Base-by-base conservation (phyloP, 2,888 invertebrate species). In the Caenorhabditis auriculariae region DNA sequence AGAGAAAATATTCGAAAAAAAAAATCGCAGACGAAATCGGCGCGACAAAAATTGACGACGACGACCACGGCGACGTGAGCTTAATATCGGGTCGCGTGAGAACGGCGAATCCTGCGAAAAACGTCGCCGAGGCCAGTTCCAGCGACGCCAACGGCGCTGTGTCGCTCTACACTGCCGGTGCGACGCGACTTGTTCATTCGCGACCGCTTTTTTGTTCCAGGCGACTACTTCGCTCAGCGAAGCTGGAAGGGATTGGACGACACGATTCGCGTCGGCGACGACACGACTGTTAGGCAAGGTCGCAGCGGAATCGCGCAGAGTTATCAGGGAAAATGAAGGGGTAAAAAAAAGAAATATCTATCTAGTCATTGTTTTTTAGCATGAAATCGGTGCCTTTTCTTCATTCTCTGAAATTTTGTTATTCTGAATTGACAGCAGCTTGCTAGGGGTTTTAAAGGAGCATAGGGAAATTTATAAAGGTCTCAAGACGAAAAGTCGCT, bases 201-300 rank as follows among this genome's bases (percentile, higher is more conserved):
- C 12, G 7, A 7, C 6, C 35, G 12, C 35, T 35, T 19, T 19
- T 41, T 44, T 7, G 15, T 19, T 75, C 47, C 72, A 83, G 87
- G 87, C 17, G 88, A 87, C 66, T 87, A 84, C 81, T 85, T 91
- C 21, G 83, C 86, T 39, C 84, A 86, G 5, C 85, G 91, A 74
- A 87, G 88, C 2, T 94, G 93, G 93, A 88, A 87, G 78, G 94
- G 94, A 0, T 84, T 94, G 50, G 90, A 93, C 76, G 90, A 89
- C 75, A 87, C 88, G 63, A 82, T 91, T 38, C 41, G 28, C 24
- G 54, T 28, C 48, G 88, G 89, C 0, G 87, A 87, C 58, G 82
- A 86, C 58, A 68, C 63, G 6, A 35, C 19, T 17, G 87, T 89
- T 5, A 86, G 87, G 66, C 86, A 75, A 42, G 78, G 78, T 6